phyloP scores from a whole-genome alignment of 2,888 invertebrate genomes.

The Lagria hirta region DNA sequence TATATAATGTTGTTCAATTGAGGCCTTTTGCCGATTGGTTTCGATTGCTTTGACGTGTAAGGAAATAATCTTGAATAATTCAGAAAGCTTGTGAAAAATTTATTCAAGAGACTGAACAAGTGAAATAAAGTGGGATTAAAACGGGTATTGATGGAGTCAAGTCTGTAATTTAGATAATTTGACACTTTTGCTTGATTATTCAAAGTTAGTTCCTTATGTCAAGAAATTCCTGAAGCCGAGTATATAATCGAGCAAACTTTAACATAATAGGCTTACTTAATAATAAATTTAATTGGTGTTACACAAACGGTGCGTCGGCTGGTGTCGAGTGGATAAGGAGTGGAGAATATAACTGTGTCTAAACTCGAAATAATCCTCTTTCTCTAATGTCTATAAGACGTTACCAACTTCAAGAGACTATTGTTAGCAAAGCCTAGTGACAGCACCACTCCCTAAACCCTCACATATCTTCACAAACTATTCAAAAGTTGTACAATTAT shows the following conservation, averaged over 20 bases:
- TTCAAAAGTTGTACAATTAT: slow-evolving; percentile 6
- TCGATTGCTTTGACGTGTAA: no score
- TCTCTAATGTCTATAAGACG: slow-evolving; percentile 25
- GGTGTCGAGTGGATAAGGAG: slow-evolving; percentile 21
- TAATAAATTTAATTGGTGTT: slow-evolving; percentile 26
- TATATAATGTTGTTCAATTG: no score
- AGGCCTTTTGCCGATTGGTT: no score
- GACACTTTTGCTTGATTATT: slow-evolving; percentile 7
- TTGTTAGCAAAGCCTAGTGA: slow-evolving; percentile 22
- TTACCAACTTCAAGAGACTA: slow-evolving; percentile 24
- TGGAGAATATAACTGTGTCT: slow-evolving; percentile 25
- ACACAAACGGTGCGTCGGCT: slow-evolving; percentile 23
- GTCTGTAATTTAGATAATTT: slow-evolving; percentile 6
- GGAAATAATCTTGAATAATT: no score
- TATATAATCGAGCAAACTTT: slow-evolving; percentile 17
- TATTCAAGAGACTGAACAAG: no score
- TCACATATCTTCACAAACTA: slow-evolving; percentile 13
- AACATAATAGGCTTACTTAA: slow-evolving; percentile 20
- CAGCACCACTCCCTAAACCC: slow-evolving; percentile 15
- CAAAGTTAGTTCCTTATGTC: slow-evolving; percentile 6
- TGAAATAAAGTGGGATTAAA: no score
- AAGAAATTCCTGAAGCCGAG: slow-evolving; percentile 13
- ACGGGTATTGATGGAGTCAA: no score
- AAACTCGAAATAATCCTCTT: slow-evolving; percentile 28
- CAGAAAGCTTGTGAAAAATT: no score